Base-by-base conservation (phyloP, 2,888 invertebrate species). In the Heliconius hortense region DNA sequence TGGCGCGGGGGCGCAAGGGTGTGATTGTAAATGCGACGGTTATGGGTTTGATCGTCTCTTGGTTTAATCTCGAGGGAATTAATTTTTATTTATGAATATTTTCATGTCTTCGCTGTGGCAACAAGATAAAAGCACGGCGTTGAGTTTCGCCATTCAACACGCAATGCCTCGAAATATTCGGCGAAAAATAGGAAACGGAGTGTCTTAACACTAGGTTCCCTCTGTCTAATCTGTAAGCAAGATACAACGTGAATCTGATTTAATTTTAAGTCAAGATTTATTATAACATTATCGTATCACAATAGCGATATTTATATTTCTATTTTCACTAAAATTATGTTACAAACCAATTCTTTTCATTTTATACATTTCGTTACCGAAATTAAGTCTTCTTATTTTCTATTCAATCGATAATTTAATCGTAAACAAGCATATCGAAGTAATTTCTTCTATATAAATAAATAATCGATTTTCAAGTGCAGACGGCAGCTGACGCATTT, bases 391-490 rank as follows among this genome's bases (percentile, higher is more conserved):
- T 70, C 26, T 26, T 26, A 56, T 53, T 62, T 48, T 43, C 69
- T 69, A 43, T 53, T 4, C 13, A 63, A 53, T 74, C 39, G 63
- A 56, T 70, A 43, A 21, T 56, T 70, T 59, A 26, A 35, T 13
- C 26, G 13, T 69, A 70, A 70, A 63, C 53, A 74, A 7, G 48
- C 26, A 39, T 48, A 64, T 56, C 64, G 21, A 70, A 62, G 70
- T 64, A 28, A 74, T 74, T 70, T 56, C 53, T 15, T 28, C 28
- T 64, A 70, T 64, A 70, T 70, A 70, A 70, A 70, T 39, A 70
- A 70, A 63, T 70, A 74, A 74, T 74, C 74, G 74, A 70, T 74
- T 70, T 56, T 64, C 56, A 63, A 74, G 71, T 75, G 66, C 71
- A 72, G 66, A 59, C 59, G 35, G 66, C 75, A 72, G 75, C 75